Base-by-base conservation (phyloP, 2,113 vertebrate genomes). In the Xiphorhynchus elegans region DNA sequence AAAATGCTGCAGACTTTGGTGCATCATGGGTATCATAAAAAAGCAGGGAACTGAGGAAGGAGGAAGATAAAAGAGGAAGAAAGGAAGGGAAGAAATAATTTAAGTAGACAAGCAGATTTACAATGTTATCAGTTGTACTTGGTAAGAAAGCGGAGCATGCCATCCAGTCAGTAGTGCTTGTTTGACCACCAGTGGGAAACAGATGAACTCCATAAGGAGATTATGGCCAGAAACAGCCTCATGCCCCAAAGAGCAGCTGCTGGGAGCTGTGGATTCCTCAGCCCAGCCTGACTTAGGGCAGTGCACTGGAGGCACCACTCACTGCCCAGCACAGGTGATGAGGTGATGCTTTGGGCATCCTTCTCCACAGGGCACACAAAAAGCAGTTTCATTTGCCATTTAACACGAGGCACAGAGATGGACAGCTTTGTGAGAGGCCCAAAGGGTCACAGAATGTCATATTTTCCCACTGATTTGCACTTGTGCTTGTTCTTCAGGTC, bases 101-200 rank as follows among this genome's bases (percentile, higher is more conserved):
- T 8, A 47, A 47, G 33, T 10, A 60, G 74, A 58, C 40, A 74
- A 62, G 46, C 28, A 68, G 52, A 39, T 79, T 82, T 72, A 35
- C 5, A 63, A 9, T 20, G 29, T 31, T 29, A 66, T 11, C 55
- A 23, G 66, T 53, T 47, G 33, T 2, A 33, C 14, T 2, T n/a
- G 33, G 17, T 42, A 75, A 55, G 1, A 2, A 42, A 53, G 77
- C 3, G 13, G 81, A 52, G 18, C 0, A 0, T 39, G 42, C 39
- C 35, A 42, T 4, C 19, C 81, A 35, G 42, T 44, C 84, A 63
- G 9, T 14, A 17, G 62, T 24, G 69, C 64, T 89, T 25, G 18
- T 58, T 87, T 63, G 66, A 17, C 42, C 81, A 23, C 23, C 31
- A 3, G 26, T 52, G 74, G 78, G 81, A 59, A 83, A 68, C 18